Percentiles rank a stretch among this genome's conserved stretches.
Conservation (phyloP, 2,888 invertebrate species). For the Stenurella melanura region DNA sequence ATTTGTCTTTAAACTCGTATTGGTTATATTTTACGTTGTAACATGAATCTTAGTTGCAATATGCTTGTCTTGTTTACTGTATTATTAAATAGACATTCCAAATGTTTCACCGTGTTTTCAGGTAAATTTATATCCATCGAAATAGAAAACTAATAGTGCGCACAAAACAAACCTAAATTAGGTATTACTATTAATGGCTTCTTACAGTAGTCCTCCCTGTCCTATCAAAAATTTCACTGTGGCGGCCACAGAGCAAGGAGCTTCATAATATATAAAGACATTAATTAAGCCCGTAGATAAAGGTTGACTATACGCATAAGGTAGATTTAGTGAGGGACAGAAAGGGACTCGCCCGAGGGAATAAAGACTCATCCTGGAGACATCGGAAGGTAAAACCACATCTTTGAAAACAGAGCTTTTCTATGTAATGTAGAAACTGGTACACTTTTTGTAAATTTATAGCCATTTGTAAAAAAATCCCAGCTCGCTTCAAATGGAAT, state of each 20-base stretch:
- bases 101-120: no score
- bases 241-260: slow-evolving; percentile 9
- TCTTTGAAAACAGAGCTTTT: no score
- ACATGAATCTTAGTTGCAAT: no score
- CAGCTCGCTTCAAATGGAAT: no score
- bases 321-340: slow-evolving; percentile 36
- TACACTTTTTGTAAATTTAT: no score
- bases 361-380: background rate
- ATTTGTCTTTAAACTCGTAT: no score
- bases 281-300: slow-evolving; percentile 38
- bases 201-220: background rate
- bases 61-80: no score
- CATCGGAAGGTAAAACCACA: background rate
- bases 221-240: slow-evolving; percentile 12
- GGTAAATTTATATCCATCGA: no score
- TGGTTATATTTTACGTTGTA: no score
- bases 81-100: no score
- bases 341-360: slow-evolving; percentile 35
- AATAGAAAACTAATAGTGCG: background rate
- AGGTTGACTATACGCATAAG: slow-evolving; percentile 37
- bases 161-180: background rate
- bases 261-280: slow-evolving; percentile 34
- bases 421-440: no score
- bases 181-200: background rate
- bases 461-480: no score